Conservation (phyloP, 2,888 invertebrate genomes). For the Andrena fulva region DNA sequence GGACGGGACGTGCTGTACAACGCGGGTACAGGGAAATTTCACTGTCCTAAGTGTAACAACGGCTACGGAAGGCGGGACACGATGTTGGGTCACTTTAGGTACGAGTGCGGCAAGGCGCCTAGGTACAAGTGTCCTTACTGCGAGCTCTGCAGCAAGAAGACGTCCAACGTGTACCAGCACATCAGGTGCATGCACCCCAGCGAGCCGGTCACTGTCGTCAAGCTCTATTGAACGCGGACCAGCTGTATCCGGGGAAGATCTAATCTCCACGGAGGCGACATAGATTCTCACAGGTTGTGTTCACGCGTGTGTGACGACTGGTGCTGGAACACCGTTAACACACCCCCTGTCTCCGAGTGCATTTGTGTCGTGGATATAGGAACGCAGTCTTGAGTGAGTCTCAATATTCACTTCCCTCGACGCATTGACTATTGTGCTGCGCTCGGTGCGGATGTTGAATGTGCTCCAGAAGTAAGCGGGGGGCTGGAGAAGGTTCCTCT, state of each 20-base stretch:
- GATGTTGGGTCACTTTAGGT: conserved; percentile 83
- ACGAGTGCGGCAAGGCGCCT: conserved; percentile 83
- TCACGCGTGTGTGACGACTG: no score
- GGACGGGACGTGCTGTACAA: conserved; percentile 75
- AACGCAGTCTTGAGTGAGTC: no score
- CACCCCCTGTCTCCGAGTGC: no score
- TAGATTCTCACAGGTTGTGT: neutral
- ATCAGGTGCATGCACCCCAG: conserved; percentile 79
- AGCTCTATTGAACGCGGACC: conserved; percentile 75
- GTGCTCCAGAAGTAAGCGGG: no score
- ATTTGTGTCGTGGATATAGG: no score
- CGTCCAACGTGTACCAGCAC: conserved; percentile 81
- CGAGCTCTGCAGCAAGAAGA: conserved; percentile 79
- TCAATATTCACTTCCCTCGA: no score
- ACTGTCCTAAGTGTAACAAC: conserved; percentile 83
- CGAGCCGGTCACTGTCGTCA: conserved; percentile 78
- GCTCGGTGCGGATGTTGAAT: no score
- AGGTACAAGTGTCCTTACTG: conserved; percentile 83
- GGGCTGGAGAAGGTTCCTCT: no score
- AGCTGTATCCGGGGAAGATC: neutral
- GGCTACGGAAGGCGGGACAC: conserved; percentile 82
- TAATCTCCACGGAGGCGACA: neutral
- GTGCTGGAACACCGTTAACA: no score
- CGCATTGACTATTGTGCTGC: no score
- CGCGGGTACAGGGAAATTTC: conserved; percentile 79